Base-by-base conservation (phyloP, 2,888 invertebrate genomes). In the Drosophila mulleri region DNA sequence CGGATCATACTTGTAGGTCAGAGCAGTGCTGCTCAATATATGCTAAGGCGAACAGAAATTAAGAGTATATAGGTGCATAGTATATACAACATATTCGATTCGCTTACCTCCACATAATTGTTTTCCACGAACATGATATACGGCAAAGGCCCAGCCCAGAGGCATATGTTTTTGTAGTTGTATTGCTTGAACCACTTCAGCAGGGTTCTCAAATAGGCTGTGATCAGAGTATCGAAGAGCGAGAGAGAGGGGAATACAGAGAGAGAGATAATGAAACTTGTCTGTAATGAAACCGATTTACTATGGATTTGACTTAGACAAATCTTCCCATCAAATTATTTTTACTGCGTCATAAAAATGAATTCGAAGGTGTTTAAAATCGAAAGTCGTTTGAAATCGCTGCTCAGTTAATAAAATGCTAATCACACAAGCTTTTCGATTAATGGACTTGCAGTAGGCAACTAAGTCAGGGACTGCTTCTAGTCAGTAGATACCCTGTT, bases 1-100 rank as follows among this genome's bases (percentile, higher is more conserved):
- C 0, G 90, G 75, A 2, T 78, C 71, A 1, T 93, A 88, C 78
- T 94, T 94, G 45, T 92, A 92, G 2, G 94, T 91, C 54, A 93
- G 90, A 16, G 87, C 89, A 0, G 87, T 92, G 74, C 93, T 94
- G 39, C 85, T 78, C 0, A 91, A 63, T 2, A 91, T 67, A 14
- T 72, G 66, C 91, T 91, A 47, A 26, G n/a, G 11, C 0, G 9
- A 16, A 16, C 11, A 16, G 16, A 16, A 26, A 11, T 39, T 23
- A 4, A 20, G 6, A 14, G 6, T 7, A 41, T 18, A 18, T 42
- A n/a, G n/a, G n/a, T n/a, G n/a, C n/a, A n/a, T n/a, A n/a, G n/a
- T n/a, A 7, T 6, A 16, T 39, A 11, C 3, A n/a, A 9, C 1
- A 3, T 18, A 42, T 18, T 18, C 11, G 3, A 41, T 9, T 41